A percentile compares a stretch with the other conserved stretches of the same genome.
Evolutionary conservation across 2,113 vertebrate genomes (phyloP).

Genomic region (Gymnorhina tibicen): DNA sequence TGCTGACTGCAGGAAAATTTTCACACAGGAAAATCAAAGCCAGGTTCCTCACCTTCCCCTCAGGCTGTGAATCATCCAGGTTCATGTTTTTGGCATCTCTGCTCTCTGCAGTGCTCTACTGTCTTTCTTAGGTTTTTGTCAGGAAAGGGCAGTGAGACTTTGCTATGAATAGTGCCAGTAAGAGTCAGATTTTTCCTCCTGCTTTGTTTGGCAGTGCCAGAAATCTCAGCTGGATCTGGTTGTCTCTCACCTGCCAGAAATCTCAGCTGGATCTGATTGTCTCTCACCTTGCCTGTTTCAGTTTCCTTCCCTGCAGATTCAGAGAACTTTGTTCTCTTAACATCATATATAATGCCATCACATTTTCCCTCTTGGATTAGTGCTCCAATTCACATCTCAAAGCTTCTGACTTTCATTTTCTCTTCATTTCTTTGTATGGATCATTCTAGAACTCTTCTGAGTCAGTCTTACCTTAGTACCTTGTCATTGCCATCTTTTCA

Average conservation of each 20-base stretch:
- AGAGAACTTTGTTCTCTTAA: neutral
- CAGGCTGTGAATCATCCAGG: neutral
- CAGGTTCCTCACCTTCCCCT: conserved; percentile 1
- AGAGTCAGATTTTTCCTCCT: neutral
- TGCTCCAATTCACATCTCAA: neutral
- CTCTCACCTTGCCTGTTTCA: neutral
- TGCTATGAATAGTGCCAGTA: neutral
- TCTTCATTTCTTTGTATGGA: neutral
- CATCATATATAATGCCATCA: neutral
- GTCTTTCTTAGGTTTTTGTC: neutral
- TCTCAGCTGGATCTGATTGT: neutral
- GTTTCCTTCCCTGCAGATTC: neutral
- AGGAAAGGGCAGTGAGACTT: neutral
- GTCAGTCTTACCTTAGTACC: neutral
- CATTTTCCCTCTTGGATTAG: neutral
- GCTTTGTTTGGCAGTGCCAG: neutral
- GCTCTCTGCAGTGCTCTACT: neutral
- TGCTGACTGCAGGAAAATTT: neutral
- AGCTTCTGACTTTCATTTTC: neutral
- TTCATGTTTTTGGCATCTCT: neutral
- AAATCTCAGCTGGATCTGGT: neutral
- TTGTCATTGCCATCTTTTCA: neutral
- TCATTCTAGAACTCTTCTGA: neutral
- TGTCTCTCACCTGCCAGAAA: neutral
- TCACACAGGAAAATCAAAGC: neutral